Conservation (phyloP, 2,797 vertebrate genomes). For the Enteromius unitaeniatus region DNA sequence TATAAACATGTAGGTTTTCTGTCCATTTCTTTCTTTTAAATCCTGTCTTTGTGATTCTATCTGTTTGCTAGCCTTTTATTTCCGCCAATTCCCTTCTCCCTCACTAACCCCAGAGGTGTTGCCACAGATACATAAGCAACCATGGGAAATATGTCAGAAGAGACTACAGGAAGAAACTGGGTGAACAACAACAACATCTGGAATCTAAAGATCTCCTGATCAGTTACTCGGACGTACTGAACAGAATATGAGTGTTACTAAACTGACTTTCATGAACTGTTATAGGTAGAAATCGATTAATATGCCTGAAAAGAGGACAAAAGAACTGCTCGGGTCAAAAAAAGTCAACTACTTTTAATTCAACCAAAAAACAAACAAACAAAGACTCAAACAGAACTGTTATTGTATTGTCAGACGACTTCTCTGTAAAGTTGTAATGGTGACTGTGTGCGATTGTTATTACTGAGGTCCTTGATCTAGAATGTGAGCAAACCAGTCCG, state of each 20-base stretch:
- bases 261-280: neutral
- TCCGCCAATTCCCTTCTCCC: no score
- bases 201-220: neutral
- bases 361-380: neutral
- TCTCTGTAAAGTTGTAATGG: neutral
- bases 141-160: slow-evolving; percentile 21
- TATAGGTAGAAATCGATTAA: neutral
- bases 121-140: slow-evolving; percentile 29
- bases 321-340: neutral
- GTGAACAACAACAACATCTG: slow-evolving; percentile 13
- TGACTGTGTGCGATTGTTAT: slow-evolving; percentile 31
- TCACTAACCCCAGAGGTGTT: slow-evolving; percentile 3
- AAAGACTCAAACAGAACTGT: neutral
- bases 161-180: neutral
- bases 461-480: slow-evolving; percentile 58
- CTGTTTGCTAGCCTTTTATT: neutral
- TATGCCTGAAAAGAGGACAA: neutral
- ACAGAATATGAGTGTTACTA: neutral
- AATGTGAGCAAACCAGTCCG: slow-evolving; percentile 72
- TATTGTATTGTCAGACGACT: neutral
- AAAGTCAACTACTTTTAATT: neutral
- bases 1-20: neutral
- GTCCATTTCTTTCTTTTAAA: neutral
- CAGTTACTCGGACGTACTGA: neutral
- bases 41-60: neutral